Conservation (phyloP, 2,888 invertebrate species). For the Gymnoscelis rufifasciata region DNA sequence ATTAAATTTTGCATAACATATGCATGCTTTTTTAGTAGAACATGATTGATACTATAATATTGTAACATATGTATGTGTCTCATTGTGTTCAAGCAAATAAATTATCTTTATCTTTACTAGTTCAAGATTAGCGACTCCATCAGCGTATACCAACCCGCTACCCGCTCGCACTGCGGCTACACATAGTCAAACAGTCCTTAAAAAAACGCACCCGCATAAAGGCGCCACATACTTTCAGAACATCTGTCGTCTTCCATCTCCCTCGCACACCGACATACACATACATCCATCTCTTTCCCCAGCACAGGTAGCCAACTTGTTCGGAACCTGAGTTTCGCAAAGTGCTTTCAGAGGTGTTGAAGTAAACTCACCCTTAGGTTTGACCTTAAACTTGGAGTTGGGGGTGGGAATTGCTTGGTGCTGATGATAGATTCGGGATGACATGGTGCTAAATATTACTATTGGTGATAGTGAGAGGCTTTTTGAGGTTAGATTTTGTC, state of each 20-base stretch:
- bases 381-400: conserved; percentile 4
- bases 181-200: conserved; percentile 29
- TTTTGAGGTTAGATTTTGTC: neutral
- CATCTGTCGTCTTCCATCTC: conserved; percentile 54
- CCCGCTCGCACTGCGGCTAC: conserved; percentile 26
- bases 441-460: neutral
- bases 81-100: no score
- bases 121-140: neutral
- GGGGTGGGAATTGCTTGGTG: conserved; percentile 11
- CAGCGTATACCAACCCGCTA: conserved; percentile 13
- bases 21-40: no score
- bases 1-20: no score
- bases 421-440: neutral
- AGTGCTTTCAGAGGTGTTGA: conserved; percentile 22
- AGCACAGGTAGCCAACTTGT: conserved; percentile 41
- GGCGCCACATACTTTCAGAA: conserved; percentile 53
- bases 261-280: conserved; percentile 8
- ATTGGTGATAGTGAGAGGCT: neutral
- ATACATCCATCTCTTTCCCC: conserved; percentile 32
- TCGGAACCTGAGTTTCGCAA: conserved; percentile 43
- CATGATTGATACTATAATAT: no score
- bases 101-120: no score
- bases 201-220: conserved; percentile 66
- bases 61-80: no score
- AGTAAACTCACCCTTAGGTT: no score